Conservation (phyloP, 2,888 invertebrate species). For the Salticus scenicus region DNA sequence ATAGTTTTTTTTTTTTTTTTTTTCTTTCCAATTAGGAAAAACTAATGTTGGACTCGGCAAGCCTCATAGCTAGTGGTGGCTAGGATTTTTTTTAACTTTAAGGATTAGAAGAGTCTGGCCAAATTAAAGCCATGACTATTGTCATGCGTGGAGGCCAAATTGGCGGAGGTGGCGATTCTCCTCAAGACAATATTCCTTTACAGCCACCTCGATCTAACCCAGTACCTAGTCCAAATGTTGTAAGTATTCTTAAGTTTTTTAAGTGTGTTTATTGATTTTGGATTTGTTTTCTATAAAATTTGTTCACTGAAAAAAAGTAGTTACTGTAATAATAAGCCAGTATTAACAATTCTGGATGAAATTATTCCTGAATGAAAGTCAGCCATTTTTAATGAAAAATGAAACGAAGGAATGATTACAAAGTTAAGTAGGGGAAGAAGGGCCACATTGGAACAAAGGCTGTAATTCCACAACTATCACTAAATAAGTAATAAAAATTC, state of each 20-base stretch:
- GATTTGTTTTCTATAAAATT: too few species aligned
- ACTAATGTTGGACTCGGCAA: conserved; percentile 40
- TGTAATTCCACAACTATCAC: too few species aligned
- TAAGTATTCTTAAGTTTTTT: conserved; percentile 33
- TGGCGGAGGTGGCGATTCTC: conserved; percentile 73
- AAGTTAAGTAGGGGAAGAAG: too few species aligned
- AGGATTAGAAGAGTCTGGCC: neutral
- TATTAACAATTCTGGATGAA: too few species aligned
- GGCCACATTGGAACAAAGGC: too few species aligned
- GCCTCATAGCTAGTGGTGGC: conserved; percentile 30
- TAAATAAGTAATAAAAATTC: too few species aligned
- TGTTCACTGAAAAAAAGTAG: too few species aligned
- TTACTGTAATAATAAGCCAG: too few species aligned
- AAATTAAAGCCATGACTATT: conserved; percentile 74
- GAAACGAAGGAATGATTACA: too few species aligned
- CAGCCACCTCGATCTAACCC: conserved; percentile 64
- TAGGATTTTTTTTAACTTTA: conserved; percentile 23
- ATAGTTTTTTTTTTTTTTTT: neutral
- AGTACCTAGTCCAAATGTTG: conserved; percentile 65
- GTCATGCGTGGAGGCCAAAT: conserved; percentile 75
- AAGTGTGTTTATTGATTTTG: too few species aligned
- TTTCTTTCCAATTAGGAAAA: conserved; percentile 28
- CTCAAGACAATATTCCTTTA: conserved; percentile 73
- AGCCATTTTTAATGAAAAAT: too few species aligned
- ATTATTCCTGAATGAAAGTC: too few species aligned